Base-by-base conservation (phyloP, 2,113 vertebrate species). In the Upupa epops region DNA sequence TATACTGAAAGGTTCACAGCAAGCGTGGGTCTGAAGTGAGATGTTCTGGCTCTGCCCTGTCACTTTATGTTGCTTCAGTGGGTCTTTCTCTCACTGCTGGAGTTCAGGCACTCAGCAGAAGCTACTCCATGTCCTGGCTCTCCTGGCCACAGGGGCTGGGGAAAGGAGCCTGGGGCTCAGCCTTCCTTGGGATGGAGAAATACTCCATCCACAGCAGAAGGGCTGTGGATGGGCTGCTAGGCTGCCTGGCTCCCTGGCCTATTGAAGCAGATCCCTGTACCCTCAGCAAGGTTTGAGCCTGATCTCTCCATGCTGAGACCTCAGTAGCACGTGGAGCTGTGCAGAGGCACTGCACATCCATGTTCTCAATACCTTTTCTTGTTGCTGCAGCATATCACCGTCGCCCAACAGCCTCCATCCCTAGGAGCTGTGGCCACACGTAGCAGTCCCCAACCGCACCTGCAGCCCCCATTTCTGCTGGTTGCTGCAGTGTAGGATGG, bases 311-410 rank as follows among this genome's bases (percentile, higher is more conserved):
- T 5, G 22, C 48, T 56, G 75, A 63, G 64, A 45, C 17, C 16
- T 15, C 24, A 58, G 51, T 24, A 42, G 37, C 32, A 29, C 1
- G 0, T 10, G 32, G 32, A 65, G 22, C 46, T 28, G 10, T 31
- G 36, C 24, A 28, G 36, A 21, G 25, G 40, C 9, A 14, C 37
- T 34, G 31, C 55, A 75, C 36, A 26, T 28, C 36, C 9, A 2
- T 5, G 37, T 46, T 61, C 46, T 78, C 46, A 17, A n/a, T 4
- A 55, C 46, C 32, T 76, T 55, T 77, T 49, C 52, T 31, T 54
- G 37, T 65, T 1, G 2, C 51, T 45, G 8, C 31, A 25, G 71
- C 0, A 1, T n/a, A 4, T 48, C 24, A 1, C 54, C 52, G 19
- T 29, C 37, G 18, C 54, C 21, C 0, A 1, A 34, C 14, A 58